Conservation (phyloP, 2,113 vertebrate genomes). For the Hiodon alosoides region DNA sequence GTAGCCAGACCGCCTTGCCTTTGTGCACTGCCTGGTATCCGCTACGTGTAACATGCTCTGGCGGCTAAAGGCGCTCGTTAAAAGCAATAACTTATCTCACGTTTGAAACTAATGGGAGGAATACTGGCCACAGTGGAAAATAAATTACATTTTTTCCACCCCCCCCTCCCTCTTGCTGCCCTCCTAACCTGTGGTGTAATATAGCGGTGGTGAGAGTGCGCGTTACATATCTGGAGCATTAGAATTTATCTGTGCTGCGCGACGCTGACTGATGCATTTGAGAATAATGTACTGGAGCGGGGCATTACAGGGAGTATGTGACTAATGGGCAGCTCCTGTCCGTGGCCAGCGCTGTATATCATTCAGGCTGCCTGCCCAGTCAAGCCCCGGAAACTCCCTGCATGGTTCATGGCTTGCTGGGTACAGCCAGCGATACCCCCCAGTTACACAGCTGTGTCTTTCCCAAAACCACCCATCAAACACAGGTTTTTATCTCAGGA, state of each 20-base stretch:
- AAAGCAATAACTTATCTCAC: conserved; percentile 71
- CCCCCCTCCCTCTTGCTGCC: conserved; percentile 55
- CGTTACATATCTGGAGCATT: conserved; percentile 84
- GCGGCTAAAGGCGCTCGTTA: conserved; percentile 67
- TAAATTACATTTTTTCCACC: conserved; percentile 60
- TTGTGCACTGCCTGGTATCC: conserved; percentile 19
- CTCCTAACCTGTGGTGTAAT: conserved; percentile 87
- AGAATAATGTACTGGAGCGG: conserved; percentile 92
- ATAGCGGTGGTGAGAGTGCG: conserved; percentile 81
- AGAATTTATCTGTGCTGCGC: conserved; percentile 81
- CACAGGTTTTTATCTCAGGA: too few relatives aligned
- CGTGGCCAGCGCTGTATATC: conserved; percentile 84
- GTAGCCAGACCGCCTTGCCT: background rate
- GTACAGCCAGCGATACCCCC: background rate
- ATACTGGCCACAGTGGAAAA: conserved; percentile 73
- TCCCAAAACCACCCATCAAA: background rate
- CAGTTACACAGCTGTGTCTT: background rate
- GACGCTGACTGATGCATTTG: conserved; percentile 90
- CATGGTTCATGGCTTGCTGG: conserved; percentile 27
- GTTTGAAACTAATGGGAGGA: conserved; percentile 76
- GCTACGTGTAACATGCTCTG: conserved; percentile 59
- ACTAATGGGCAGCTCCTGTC: conserved; percentile 89
- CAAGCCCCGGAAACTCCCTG: conserved; percentile 54
- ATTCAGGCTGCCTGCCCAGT: conserved; percentile 77
- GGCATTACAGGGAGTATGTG: conserved; percentile 78